Evolutionary conservation across 1,140 invertebrate species (phyloP).

Genomic region (Amyelois transitella): DNA sequence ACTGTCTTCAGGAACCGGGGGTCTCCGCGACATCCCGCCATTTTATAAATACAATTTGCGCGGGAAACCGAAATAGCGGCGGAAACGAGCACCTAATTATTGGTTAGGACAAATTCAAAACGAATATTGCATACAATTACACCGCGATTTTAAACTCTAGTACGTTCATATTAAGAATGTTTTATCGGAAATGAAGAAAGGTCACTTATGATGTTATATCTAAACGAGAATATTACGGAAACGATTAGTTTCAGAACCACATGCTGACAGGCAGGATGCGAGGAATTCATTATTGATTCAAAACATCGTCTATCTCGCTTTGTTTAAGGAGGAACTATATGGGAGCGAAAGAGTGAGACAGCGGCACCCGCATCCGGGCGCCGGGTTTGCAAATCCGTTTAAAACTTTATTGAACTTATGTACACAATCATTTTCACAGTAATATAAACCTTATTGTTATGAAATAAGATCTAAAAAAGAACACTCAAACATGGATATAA

Average conservation of each 20-base stretch:
- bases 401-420: constrained; percentile 3
- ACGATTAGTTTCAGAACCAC: constrained; percentile 67
- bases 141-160: constrained; percentile 4
- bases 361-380: constrained; percentile 44
- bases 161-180: not conserved
- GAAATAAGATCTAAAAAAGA: not conserved
- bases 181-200: not conserved
- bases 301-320: constrained; percentile 38
- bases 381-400: constrained; percentile 34
- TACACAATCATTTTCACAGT: not conserved
- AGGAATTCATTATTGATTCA: constrained; percentile 65
- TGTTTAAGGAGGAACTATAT: not conserved
- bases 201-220: constrained; percentile 26
- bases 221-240: constrained; percentile 32
- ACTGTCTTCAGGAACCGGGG: not conserved
- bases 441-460: not conserved
- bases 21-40: not conserved
- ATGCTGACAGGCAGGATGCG: constrained; percentile 65
- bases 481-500: not conserved
- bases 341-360: constrained; percentile 22
- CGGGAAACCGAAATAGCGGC: constrained; percentile 50
- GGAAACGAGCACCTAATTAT: constrained; percentile 57
- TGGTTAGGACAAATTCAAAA: constrained; percentile 17
- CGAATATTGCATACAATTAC: not conserved
- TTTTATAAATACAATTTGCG: constrained; percentile 48